These are phyloP conservation scores for Calidris pygmaea DNA, from an alignment of 2,113 vertebrate species.

Conservation along the genomic window DNA sequence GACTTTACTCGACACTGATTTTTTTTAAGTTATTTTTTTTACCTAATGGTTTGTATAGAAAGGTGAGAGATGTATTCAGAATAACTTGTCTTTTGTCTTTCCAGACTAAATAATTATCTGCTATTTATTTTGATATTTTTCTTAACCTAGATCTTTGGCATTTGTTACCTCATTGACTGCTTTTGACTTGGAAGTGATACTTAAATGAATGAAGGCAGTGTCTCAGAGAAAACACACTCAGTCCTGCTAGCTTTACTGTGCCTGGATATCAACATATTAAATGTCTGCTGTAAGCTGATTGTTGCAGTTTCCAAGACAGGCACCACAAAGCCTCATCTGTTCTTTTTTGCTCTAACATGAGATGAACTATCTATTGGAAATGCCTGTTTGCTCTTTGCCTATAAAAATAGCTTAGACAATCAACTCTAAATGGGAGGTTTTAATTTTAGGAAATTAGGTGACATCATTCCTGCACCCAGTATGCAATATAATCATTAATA, in stretches of 20 bases:
- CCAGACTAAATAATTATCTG: background rate
- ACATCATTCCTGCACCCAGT: background rate
- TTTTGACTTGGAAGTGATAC: background rate
- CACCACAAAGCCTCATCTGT: background rate
- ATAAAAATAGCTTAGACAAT: background rate
- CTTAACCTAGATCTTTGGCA: background rate
- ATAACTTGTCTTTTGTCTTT: background rate
- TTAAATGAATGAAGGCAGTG: background rate
- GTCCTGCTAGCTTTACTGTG: background rate
- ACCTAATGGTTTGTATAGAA: accelerated
- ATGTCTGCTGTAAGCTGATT: background rate
- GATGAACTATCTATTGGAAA: background rate
- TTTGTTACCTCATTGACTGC: background rate
- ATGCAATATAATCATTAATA: background rate
- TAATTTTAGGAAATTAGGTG: background rate
- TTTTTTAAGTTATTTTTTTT: background rate
- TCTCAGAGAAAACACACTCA: background rate
- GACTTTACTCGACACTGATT: background rate
- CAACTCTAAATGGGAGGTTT: background rate
- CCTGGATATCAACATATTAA: background rate
- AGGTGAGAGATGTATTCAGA: background rate
- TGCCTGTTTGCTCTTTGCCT: background rate
- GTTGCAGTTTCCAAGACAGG: background rate
- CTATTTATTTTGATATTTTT: background rate
- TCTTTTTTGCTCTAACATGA: background rate